Evolutionary conservation across 2,888 invertebrate species (phyloP).

Genomic region (Caenorhabditis sinica): DNA sequence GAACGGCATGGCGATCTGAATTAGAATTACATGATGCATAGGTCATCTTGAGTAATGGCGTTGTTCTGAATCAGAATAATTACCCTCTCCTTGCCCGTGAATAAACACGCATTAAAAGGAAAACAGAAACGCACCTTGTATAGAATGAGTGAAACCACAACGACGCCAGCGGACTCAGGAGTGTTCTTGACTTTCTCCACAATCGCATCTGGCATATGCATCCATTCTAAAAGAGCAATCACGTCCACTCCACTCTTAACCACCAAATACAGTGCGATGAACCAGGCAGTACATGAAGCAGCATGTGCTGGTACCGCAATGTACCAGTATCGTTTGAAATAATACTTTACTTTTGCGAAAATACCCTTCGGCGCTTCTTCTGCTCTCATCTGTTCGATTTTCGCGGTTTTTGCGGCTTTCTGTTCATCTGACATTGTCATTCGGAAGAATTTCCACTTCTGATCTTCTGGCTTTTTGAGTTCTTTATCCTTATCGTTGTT

Average conservation of each 20-base stretch:
- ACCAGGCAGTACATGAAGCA: conserved; percentile 92
- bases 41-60: too few species aligned
- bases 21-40: too few species aligned
- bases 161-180: conserved; percentile 88
- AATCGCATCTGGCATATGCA: conserved; percentile 90
- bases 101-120: too few species aligned
- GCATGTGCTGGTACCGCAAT: conserved; percentile 95
- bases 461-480: conserved; percentile 29
- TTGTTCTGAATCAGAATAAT: too few species aligned
- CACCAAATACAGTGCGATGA: conserved; percentile 89
- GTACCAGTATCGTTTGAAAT: conserved; percentile 90
- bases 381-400: conserved; percentile 73
- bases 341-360: conserved; percentile 81
- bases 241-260: conserved; percentile 92
- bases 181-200: conserved; percentile 87
- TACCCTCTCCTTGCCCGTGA: too few species aligned
- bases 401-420: conserved; percentile 73
- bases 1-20: conserved; percentile 81
- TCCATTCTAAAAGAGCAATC: conserved; percentile 88
- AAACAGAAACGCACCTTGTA: conserved; percentile 90
- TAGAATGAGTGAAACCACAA: conserved; percentile 93
- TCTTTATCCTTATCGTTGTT: background rate
- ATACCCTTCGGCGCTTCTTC: conserved; percentile 77
- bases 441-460: conserved; percentile 69
- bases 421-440: conserved; percentile 79